Base-by-base conservation (phyloP, 2,113 vertebrate species). In the Panthera tigris region DNA sequence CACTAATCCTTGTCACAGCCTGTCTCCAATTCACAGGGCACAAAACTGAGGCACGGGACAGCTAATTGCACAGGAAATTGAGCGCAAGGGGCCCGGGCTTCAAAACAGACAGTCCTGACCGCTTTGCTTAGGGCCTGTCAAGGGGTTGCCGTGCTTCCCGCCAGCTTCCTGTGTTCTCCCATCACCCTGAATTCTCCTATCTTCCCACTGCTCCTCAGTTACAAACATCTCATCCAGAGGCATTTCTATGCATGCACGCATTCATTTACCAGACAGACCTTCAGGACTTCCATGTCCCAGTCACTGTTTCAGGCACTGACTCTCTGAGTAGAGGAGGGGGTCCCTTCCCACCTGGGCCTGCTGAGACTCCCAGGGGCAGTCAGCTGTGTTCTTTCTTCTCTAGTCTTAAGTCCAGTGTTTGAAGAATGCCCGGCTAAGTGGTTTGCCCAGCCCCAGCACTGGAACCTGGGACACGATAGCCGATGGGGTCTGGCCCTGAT, bases 1-100 rank as follows among this genome's bases (percentile, higher is more conserved):
- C 88, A 76, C 68, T 39, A n/a, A 48, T 90, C 76, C 89, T 25
- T 7, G 65, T 65, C 89, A 86, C 71, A 78, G 55, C n/a, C 6
- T 41, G 79, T 55, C 95, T 93, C 85, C 45, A 63, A 1, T 39
- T 65, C 39, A 16, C 18, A 76, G 41, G 45, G 52, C 33, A 79
- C 36, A 27, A 89, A 92, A 84, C 82, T 1, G 50, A 97, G 85
- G 91, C 33, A 15, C 55, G 45, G 41, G 57, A 50, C 10, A 27
- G 74, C 86, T 31, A 10, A 33, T 0, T 12, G 68, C 21, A 27
- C 18, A 36, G 82, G 52, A 57, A 27, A 33, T 10, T 1, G 8
- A 48, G 25, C 27, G 12, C 10, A 13, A 4, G 61, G 27, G 4
- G 73, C 12, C 13, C 25, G 7, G 7, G 14, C 15, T 79, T 74